Conservation (phyloP, 2,113 vertebrate species). For the Takifugu flavidus region DNA sequence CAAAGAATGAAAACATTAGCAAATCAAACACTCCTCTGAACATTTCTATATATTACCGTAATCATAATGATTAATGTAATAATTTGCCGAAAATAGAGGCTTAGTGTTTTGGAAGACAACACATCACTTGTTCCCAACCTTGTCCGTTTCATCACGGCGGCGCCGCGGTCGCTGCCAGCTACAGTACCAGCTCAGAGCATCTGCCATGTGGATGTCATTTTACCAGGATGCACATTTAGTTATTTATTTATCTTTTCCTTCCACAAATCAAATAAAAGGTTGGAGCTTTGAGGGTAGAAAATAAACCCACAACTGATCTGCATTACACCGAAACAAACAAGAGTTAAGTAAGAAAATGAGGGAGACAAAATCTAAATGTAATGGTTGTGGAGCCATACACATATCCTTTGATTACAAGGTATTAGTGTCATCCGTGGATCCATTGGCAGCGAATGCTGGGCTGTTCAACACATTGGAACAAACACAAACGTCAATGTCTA, state of each 20-base stretch:
- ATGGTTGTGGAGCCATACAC: slow-evolving; percentile 56
- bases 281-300: slow-evolving; percentile 68
- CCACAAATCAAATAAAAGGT: slow-evolving; percentile 75
- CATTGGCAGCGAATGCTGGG: slow-evolving; percentile 61
- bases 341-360: slow-evolving; percentile 61
- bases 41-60: slow-evolving; percentile 29
- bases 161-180: slow-evolving; percentile 49
- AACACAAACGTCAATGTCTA: slow-evolving; percentile 69
- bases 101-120: slow-evolving; percentile 34
- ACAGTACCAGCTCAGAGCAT: slow-evolving; percentile 48
- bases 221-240: slow-evolving; percentile 48
- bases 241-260: slow-evolving; percentile 44
- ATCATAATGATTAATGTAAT: slow-evolving; percentile 31
- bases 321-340: slow-evolving; percentile 68
- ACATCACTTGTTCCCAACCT: slow-evolving; percentile 44
- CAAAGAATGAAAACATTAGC: slow-evolving; percentile 8
- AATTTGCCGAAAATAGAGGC: slow-evolving; percentile 40
- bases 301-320: slow-evolving; percentile 69
- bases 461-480: slow-evolving; percentile 65
- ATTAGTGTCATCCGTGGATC: slow-evolving; percentile 64
- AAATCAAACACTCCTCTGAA: slow-evolving; percentile 22
- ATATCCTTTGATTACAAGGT: slow-evolving; percentile 72
- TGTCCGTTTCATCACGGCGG: slow-evolving; percentile 55
- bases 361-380: slow-evolving; percentile 67
- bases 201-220: slow-evolving; percentile 77